Evolutionary conservation across 2,888 invertebrate species (phyloP).

Genomic region (Cetonia aurata): DNA sequence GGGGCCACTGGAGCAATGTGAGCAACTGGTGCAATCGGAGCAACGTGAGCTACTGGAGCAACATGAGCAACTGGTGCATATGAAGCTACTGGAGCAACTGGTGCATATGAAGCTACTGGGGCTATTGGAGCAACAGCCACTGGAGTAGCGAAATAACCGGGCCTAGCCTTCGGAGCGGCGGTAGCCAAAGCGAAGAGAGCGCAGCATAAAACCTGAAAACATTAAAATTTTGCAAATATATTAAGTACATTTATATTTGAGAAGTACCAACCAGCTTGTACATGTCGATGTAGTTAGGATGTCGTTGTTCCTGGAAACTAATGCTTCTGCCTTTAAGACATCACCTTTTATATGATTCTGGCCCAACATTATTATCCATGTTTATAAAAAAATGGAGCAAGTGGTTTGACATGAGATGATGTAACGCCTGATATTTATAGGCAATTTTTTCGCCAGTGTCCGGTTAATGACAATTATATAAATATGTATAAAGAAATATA

Average conservation of each 20-base stretch:
- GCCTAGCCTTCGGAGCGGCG: slow-evolving; percentile 34
- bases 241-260: neutral
- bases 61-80: slow-evolving; percentile 14
- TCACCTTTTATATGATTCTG: slow-evolving; percentile 24
- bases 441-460: neutral
- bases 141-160: slow-evolving; percentile 15
- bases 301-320: slow-evolving; percentile 12
- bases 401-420: neutral
- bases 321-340: slow-evolving; percentile 6
- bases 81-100: slow-evolving; percentile 25
- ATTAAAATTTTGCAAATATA: neutral
- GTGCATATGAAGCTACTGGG: neutral
- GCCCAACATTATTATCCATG: slow-evolving; percentile 5
- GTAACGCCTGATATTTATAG: slow-evolving; percentile 23
- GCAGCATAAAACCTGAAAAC: slow-evolving; percentile 18
- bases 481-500: too few relatives aligned
- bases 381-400: slow-evolving; percentile 32
- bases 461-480: too few relatives aligned
- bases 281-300: slow-evolving; percentile 18
- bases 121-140: slow-evolving; percentile 7
- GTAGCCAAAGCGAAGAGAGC: slow-evolving; percentile 24
- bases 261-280: slow-evolving; percentile 27
- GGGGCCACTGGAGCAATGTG: slow-evolving; percentile 13
- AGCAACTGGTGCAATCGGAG: slow-evolving; percentile 20
- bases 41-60: slow-evolving; percentile 8